phyloP scores from a whole-genome alignment of 2,797 vertebrate species.

The Eulemur albifrons region DNA sequence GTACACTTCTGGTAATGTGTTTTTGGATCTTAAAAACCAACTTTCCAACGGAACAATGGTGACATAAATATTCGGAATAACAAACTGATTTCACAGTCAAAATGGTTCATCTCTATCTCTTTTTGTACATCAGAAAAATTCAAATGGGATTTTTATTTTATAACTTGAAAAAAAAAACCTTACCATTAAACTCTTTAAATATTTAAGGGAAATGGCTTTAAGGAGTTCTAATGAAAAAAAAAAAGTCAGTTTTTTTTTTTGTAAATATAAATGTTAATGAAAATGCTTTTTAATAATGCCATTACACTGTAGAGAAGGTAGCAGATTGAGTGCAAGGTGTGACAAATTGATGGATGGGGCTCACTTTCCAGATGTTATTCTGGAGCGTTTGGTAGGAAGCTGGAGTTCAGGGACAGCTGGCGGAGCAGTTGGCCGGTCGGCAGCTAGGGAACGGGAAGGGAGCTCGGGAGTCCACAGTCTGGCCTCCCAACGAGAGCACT shows the following conservation, averaged over 20 bases:
- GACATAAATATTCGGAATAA: constrained; percentile 86
- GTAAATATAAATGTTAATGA: constrained; percentile 95
- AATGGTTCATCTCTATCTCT: constrained; percentile 97
- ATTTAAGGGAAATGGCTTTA: constrained; percentile 98
- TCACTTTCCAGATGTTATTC: constrained; percentile 73
- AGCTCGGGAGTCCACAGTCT: constrained; percentile 63
- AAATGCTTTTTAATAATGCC: constrained; percentile 90
- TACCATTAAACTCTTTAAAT: constrained; percentile 94
- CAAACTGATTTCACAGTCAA: constrained; percentile 90
- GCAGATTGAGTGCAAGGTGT: constrained; percentile 85
- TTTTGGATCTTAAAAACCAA: constrained; percentile 83
- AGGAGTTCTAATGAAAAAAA: constrained; percentile 91
- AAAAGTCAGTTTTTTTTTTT: constrained; percentile 90
- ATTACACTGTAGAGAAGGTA: constrained; percentile 97
- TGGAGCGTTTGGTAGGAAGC: constrained; percentile 70
- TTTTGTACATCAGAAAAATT: constrained; percentile 98
- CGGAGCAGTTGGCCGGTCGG: constrained; percentile 78
- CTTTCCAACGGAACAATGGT: constrained; percentile 85
- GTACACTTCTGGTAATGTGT: constrained; percentile 84
- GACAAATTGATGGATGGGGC: constrained; percentile 79
- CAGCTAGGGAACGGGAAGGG: constrained; percentile 78
- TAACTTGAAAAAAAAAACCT: constrained; percentile 91
- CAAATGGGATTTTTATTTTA: constrained; percentile 98
- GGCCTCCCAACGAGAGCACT: constrained; percentile 50
- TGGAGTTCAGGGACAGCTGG: constrained; percentile 79